Conservation (phyloP, 2,888 invertebrate species). For the Digitonthophagus gazella region DNA sequence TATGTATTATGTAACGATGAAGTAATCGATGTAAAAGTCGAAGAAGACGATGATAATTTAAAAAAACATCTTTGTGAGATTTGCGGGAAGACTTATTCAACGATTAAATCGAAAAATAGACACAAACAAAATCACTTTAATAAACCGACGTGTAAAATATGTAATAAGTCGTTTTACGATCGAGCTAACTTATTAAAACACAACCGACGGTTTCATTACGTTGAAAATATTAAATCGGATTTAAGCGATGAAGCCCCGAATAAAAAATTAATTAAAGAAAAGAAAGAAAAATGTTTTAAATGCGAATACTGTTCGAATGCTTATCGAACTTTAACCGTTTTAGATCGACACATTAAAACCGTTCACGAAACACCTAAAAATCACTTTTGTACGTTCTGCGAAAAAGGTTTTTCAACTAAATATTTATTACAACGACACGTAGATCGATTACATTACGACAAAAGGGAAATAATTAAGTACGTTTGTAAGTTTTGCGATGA, state of each 20-base stretch:
- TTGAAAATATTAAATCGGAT: no score
- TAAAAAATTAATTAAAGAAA: not conserved
- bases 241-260: not conserved
- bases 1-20: not conserved
- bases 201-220: not conserved
- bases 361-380: not conserved
- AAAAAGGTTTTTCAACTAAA: not conserved
- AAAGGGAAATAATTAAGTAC: slow-evolving; percentile 5
- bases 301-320: not conserved
- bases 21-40: not conserved
- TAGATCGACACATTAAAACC: not conserved
- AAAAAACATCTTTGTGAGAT: not conserved
- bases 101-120: not conserved
- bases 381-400: slow-evolving; percentile 4
- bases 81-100: not conserved
- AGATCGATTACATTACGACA: slow-evolving; percentile 2
- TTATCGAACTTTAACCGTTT: not conserved
- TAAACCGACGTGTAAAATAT: slow-evolving; percentile 6
- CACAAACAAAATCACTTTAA: not conserved
- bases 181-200: not conserved
- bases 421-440: slow-evolving; percentile 1
- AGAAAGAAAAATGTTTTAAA: not conserved
- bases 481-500: not conserved
- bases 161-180: slow-evolving; percentile 4
- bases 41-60: not conserved